Evolutionary conservation across 1,140 invertebrate species (phyloP), one percentile per base, ranked within the genome.

Genomic region (Dinothrombium tinctorium): DNA sequence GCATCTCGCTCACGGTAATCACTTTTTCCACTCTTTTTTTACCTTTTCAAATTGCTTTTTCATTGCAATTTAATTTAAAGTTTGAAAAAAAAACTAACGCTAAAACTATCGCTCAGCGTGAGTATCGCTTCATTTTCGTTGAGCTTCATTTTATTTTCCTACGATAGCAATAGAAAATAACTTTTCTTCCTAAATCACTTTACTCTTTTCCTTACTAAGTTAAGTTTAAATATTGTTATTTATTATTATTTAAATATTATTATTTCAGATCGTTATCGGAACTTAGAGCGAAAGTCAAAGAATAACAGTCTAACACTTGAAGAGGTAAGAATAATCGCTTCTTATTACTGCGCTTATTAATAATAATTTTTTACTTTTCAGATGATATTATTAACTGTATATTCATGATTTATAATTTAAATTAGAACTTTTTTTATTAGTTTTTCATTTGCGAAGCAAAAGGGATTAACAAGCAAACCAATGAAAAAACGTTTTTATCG

Each of bases 311-410:
- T 75, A 26, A 72, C 72, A 7, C 56, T 75, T 47, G 73, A 76
- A 64, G 73, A 76, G 62, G 71, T 74, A 56, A 54, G 33, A 14
- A 12, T 36, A 21, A 19, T 12, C 4, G 8, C 20, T 4, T 6
- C 33, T 36, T 35, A 9, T 33, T 14, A 33, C 32, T 3, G n/a
- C 40, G 12, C 3, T 31, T 35, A 20, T 25, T 36, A 19, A 32
- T 21, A n/a, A 6, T 33, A 23, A 22, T 44, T 12, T 43, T 41
- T 48, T 53, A 48, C 19, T 41, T 59, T 62, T 45, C 58, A 72
- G 69, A 69, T 72, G 66, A 73, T 71, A 44, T 55, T 73, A 49
- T 71, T 72, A 67, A 73, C 69, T n/a, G 69, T 71, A 47, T 72
- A 72, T 58, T 71, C 70, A 42, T 73, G 62, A 69, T 37, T 33